Conservation (phyloP, 1,140 invertebrate genomes). For the Brachionus paranguensis region DNA sequence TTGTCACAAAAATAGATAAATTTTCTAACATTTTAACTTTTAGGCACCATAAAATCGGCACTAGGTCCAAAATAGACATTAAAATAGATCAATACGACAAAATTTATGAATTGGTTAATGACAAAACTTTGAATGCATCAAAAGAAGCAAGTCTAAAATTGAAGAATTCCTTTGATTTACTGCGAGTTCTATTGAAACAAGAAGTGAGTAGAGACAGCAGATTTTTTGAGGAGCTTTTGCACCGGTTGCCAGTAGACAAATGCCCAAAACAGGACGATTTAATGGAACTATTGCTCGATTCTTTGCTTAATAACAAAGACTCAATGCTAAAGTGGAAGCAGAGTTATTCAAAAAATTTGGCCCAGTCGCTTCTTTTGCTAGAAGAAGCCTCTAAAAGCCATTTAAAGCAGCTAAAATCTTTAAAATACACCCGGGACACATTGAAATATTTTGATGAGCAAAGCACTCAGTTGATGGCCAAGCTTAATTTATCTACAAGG, state of each 20-base stretch:
- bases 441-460: slow-evolving; percentile 22
- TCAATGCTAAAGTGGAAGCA: slow-evolving; percentile 3
- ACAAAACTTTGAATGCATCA: neutral
- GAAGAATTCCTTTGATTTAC: neutral
- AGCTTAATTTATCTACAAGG: neutral
- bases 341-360: neutral
- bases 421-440: neutral
- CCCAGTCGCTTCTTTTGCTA: neutral
- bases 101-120: neutral
- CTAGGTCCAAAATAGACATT: neutral
- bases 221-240: neutral
- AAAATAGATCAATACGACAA: neutral
- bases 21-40: neutral
- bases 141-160: neutral
- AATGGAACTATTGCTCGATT: neutral
- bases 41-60: neutral
- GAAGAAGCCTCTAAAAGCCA: neutral
- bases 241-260: neutral
- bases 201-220: neutral
- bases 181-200: neutral
- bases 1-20: too few relatives aligned
- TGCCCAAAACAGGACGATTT: neutral
- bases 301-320: neutral
- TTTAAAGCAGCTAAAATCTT: neutral
- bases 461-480: neutral